Conservation (phyloP, 2,113 vertebrate species). For the Colinus virginianus region DNA sequence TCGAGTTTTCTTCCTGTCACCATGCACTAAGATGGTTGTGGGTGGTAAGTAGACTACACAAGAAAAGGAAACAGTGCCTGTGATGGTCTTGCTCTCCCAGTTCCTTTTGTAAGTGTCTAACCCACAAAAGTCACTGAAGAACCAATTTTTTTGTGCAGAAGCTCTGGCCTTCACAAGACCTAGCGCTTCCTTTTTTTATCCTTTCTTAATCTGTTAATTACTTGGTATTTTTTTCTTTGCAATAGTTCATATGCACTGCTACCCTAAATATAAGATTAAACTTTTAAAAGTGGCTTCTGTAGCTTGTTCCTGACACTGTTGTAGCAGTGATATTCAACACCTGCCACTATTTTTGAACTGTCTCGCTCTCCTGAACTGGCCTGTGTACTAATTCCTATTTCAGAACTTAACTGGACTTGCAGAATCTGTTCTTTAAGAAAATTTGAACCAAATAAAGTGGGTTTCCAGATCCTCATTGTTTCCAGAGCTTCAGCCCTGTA, state of each 20-base stretch:
- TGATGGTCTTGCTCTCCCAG: not conserved
- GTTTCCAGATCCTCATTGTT: not conserved
- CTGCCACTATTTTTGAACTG: not conserved
- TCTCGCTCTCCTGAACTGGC: not conserved
- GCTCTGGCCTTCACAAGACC: not conserved
- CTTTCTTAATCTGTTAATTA: not conserved
- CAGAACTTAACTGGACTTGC: not conserved
- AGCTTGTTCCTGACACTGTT: not conserved
- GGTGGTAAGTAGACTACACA: not conserved
- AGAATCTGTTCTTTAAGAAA: not conserved
- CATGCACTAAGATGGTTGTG: not conserved
- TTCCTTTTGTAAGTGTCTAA: not conserved
- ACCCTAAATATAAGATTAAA: not conserved
- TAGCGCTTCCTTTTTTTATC: not conserved
- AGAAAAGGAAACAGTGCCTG: not conserved
- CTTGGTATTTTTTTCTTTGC: not conserved
- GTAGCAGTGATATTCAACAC: not conserved
- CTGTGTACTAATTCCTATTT: not conserved
- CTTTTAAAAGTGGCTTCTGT: not conserved
- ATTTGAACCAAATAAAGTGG: not conserved
- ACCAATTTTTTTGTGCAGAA: not conserved
- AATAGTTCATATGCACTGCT: not conserved
- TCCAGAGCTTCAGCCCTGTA: not conserved
- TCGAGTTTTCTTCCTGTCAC: not conserved
- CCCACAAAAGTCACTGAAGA: not conserved